Evolutionary conservation across 2,113 vertebrate genomes (phyloP).

Genomic region (Oncorhynchus tshawytscha): DNA sequence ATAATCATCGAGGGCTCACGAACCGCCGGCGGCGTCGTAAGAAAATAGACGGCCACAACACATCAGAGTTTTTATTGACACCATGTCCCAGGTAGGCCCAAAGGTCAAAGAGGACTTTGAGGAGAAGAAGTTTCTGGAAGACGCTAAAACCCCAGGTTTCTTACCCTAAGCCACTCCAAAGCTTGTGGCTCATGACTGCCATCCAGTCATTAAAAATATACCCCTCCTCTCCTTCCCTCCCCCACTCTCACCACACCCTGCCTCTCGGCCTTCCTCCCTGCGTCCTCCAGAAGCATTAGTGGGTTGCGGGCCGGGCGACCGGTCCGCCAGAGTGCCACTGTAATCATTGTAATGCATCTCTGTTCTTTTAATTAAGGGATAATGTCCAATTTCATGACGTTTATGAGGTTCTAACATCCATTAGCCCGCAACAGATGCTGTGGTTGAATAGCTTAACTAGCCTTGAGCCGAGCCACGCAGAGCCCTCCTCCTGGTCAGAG

Average conservation of each 20-base stretch:
- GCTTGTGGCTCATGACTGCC: slow-evolving; percentile 43
- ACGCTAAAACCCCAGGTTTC: neutral
- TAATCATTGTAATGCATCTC: slow-evolving; percentile 81
- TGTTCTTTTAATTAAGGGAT: slow-evolving; percentile 85
- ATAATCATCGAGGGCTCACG: slow-evolving; percentile 62
- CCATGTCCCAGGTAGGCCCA: slow-evolving; percentile 8
- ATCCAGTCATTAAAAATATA: slow-evolving; percentile 52
- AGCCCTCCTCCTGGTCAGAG: slow-evolving; percentile 63
- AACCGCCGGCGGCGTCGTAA: slow-evolving; percentile 32
- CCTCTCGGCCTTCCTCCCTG: neutral
- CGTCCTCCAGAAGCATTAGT: slow-evolving; percentile 59
- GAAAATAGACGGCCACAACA: slow-evolving; percentile 22
- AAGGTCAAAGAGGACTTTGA: slow-evolving; percentile 30
- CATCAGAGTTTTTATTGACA: slow-evolving; percentile 18
- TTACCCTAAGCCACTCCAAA: slow-evolving; percentile 34
- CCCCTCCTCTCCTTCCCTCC: slow-evolving; percentile 2
- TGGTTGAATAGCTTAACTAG: slow-evolving; percentile 73
- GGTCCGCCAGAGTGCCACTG: slow-evolving; percentile 62
- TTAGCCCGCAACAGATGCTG: slow-evolving; percentile 82
- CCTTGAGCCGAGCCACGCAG: slow-evolving; percentile 58
- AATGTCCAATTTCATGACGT: slow-evolving; percentile 83
- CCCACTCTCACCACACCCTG: slow-evolving; percentile 29
- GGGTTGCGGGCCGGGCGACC: slow-evolving; percentile 23
- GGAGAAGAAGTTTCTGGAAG: slow-evolving; percentile 34
- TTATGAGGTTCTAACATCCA: slow-evolving; percentile 85